Evolutionary conservation across 2,113 vertebrate genomes (phyloP), one percentile per base, ranked within the genome.

Genomic region (Coracopsis vasa): DNA sequence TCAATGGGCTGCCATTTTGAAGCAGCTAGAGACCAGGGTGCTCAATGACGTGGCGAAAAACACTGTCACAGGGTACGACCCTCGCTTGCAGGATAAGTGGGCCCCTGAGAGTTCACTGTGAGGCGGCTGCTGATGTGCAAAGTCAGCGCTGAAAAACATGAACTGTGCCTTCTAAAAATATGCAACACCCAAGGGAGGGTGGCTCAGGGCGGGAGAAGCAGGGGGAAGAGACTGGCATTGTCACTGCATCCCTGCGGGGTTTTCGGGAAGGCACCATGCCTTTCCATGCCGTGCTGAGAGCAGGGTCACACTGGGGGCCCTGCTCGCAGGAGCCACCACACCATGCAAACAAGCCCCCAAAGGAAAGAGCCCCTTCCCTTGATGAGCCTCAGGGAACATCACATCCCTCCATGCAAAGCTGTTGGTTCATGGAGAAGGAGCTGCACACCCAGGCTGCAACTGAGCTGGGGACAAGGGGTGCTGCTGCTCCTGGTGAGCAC

Each of bases 131-230:
- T 91, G 94, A 73, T 2, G 1, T 73, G 78, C 80, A 90, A 42
- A 69, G 69, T 44, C 19, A 64, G 67, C 2, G 0, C 42, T 84
- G 86, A 89, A 81, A 88, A 91, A 70, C 41, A 87, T n/a, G 39
- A 88, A 83, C 71, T 20, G 11, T n/a, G 80, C 70, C 69, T 79
- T 82, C 92, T 90, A 86, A 95, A 95, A 95, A 83, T 77, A 78
- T 27, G 72, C 71, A 54, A 80, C 10, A 51, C 58, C n/a, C 3
- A 2, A 21, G 84, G 70, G 80, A 91, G 35, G 28, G 70, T 2
- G 3, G 61, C 69, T 83, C 11, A 1, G 65, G 66, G 70, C 3
- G 4, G 65, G 37, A 69, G 41, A 66, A 82, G 69, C n/a, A 35
- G 48, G 65, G 41, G n/a, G 41, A 88, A 86, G 54, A 80, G 58